These are phyloP conservation scores for Dolichomitus sp. DNA, from an alignment of 2,888 invertebrate species.

Conservation along the genomic window DNA sequence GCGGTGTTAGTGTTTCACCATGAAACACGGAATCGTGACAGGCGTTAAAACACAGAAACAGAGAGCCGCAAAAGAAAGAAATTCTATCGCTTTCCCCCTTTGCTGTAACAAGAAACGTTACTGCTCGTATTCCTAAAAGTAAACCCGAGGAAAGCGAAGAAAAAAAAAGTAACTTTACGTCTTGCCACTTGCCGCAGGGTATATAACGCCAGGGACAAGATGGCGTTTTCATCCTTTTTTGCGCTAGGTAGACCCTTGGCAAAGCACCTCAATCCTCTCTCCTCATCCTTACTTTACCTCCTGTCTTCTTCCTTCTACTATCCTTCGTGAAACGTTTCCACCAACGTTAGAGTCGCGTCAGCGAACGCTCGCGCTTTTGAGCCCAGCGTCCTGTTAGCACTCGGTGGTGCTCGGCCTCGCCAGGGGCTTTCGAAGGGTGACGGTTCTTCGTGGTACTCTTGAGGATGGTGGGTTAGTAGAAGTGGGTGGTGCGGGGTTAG, in stretches of 20 bases:
- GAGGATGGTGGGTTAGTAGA: constrained; percentile 58
- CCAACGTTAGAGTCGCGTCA: constrained; percentile 66
- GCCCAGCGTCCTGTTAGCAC: constrained; percentile 56
- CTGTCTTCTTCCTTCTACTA: constrained; percentile 30
- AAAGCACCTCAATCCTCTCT: constrained; percentile 31
- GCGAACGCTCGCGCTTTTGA: constrained; percentile 55
- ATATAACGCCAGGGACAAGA: constrained; percentile 37
- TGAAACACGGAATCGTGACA: constrained; percentile 18
- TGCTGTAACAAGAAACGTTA: constrained; percentile 36
- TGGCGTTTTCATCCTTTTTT: constrained; percentile 44
- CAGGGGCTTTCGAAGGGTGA: constrained; percentile 55
- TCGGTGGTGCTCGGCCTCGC: constrained; percentile 27
- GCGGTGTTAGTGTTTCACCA: constrained; percentile 11
- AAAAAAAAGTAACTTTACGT: constrained; percentile 39
- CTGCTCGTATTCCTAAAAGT: constrained; percentile 33
- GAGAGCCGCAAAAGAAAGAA: constrained; percentile 1
- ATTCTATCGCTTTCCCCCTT: background rate
- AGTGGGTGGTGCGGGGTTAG: constrained; percentile 46
- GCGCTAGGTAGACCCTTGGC: constrained; percentile 37
- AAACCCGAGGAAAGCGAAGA: constrained; percentile 21
- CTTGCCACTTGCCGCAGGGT: constrained; percentile 41
- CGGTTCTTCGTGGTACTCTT: constrained; percentile 47
- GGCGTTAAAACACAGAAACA: constrained; percentile 10
- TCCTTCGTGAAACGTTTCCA: constrained; percentile 52
- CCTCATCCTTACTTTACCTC: constrained; percentile 1